Conservation (phyloP, 1,140 invertebrate genomes). For the Drosophila tropicalis region DNA sequence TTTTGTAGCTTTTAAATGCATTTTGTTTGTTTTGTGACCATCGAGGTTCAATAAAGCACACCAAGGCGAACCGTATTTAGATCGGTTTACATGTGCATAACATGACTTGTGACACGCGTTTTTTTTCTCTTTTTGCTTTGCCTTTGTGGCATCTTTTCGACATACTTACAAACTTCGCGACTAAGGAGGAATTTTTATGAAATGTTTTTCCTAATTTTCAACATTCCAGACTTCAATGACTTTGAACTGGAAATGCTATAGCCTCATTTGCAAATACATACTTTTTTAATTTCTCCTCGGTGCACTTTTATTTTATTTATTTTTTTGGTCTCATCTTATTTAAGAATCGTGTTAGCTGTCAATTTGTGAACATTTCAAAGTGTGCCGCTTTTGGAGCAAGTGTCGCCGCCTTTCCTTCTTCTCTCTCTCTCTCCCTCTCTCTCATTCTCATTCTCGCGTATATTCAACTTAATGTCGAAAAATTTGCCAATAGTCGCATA, state of each 20-base stretch:
- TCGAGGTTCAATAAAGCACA: conserved; percentile 72
- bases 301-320: not conserved
- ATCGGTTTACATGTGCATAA: conserved; percentile 78
- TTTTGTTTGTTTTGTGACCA: conserved; percentile 74
- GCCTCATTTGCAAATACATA: conserved; percentile 1
- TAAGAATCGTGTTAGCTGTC: conserved; percentile 73
- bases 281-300: conserved; percentile 18
- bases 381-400: conserved; percentile 57
- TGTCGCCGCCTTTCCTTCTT: conserved; percentile 44
- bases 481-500: conserved; percentile 41
- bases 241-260: conserved; percentile 68
- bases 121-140: conserved; percentile 16
- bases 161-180: not conserved
- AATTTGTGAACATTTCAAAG: conserved; percentile 71
- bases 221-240: conserved; percentile 46
- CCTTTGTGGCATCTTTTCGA: conserved; percentile 9
- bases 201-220: conserved; percentile 73
- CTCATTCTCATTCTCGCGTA: conserved; percentile 19
- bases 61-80: conserved; percentile 66
- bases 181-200: conserved; percentile 67
- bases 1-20: conserved; percentile 82
- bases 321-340: conserved; percentile 60
- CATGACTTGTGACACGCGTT: conserved; percentile 67
- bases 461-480: conserved; percentile 39
- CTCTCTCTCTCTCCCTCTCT: not conserved